A percentile compares a stretch with the other conserved stretches of the same genome.
Evolutionary conservation across 2,888 invertebrate genomes (phyloP).

Genomic region (Rhodophaea formosa): DNA sequence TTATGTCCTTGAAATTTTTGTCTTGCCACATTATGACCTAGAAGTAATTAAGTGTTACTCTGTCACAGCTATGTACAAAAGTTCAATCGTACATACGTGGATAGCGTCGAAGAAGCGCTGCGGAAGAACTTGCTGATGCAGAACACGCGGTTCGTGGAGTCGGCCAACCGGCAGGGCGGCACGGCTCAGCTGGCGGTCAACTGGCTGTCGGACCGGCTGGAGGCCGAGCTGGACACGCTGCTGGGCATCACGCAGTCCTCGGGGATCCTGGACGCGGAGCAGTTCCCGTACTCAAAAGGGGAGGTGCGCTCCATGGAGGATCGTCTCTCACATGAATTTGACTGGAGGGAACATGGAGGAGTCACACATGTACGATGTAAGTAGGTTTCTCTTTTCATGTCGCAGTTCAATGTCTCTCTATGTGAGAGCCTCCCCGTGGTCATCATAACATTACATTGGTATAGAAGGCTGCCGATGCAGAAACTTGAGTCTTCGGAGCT

Average conservation of each 20-base stretch:
- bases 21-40: too few species aligned
- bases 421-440: too few species aligned
- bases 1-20: too few species aligned
- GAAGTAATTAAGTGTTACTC: too few species aligned
- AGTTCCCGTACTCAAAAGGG: slow-evolving; percentile 49
- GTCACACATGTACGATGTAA: slow-evolving; percentile 63
- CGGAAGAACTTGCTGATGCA: slow-evolving; percentile 59
- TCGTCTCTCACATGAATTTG: slow-evolving; percentile 54
- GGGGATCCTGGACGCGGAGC: slow-evolving; percentile 33
- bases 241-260: slow-evolving; percentile 40
- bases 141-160: slow-evolving; percentile 47
- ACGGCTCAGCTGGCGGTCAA: slow-evolving; percentile 49
- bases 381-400: slow-evolving; percentile 30
- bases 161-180: slow-evolving; percentile 63
- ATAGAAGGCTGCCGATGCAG: too few species aligned
- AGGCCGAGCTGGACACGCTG: slow-evolving; percentile 46
- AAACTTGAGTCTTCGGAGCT: too few species aligned
- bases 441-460: too few species aligned
- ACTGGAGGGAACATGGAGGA: slow-evolving; percentile 63
- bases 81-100: slow-evolving; percentile 48
- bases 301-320: slow-evolving; percentile 36
- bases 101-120: slow-evolving; percentile 56
- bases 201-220: slow-evolving; percentile 57
- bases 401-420: too few species aligned
- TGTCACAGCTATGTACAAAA: slow-evolving; percentile 45